Evolutionary conservation across 2,888 invertebrate species (phyloP), one percentile per base, ranked within the genome.

Genomic region (Ischnura elegans): DNA sequence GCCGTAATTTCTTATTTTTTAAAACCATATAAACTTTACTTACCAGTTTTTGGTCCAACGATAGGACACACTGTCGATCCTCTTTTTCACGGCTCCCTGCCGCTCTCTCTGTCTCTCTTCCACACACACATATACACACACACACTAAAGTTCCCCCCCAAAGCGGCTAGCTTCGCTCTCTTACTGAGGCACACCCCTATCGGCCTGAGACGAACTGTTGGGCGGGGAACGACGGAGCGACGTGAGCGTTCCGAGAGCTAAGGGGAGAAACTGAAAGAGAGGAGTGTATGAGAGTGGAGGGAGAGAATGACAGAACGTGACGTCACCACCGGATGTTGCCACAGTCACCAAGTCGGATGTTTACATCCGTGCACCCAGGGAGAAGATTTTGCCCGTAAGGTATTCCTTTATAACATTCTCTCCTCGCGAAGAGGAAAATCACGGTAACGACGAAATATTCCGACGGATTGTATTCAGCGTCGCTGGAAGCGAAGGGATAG

Each of bases 291-390:
- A 51, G 51, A 51, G 8, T 61, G 90, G 51, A 51, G 51, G 13
- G 85, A 43, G 43, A 42, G 85, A 8, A n/a, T 45, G 86, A 46
- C 45, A 46, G 90, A 76, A n/a, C 55, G 90, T 90, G 90, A 90
- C 90, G 90, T 90, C 90, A 90, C 90, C 90, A 90, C 90, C 90
- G 90, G 90, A 90, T 90, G 90, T 90, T 90, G 90, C 90, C 90
- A 90, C 90, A 90, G 90, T 90, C 90, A 90, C 90, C 86, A n/a
- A 90, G 90, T 90, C 90, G 90, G 90, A 90, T 90, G 90, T 90
- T 61, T 61, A 90, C 90, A 90, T 90, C 90, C 90, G 90, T 90
- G 61, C 61, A 90, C 61, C n/a, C n/a, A n/a, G n/a, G 5, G 90
- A 61, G 90, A 66, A 61, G 90, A 66, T 61, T n/a, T 90, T 61